These are phyloP conservation scores for Pogonomyrmex californicus DNA, from an alignment of 1,140 invertebrate species.

Conservation along the genomic window DNA sequence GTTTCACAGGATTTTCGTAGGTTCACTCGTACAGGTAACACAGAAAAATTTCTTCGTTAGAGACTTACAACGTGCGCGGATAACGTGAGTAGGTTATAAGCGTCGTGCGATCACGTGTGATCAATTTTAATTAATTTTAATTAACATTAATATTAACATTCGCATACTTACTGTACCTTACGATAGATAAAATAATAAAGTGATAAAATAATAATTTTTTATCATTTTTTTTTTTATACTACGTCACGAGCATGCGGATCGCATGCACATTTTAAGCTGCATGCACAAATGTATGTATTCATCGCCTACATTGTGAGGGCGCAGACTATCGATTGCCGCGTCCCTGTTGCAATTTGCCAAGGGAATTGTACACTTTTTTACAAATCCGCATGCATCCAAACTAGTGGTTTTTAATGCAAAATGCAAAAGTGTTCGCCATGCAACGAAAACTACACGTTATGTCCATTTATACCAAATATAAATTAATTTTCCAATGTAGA, in stretches of 20 bases:
- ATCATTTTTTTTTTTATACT: neutral
- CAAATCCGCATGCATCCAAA: too few relatives aligned
- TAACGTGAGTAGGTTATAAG: neutral
- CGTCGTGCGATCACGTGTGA: neutral
- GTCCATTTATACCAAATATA: too few relatives aligned
- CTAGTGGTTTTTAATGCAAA: too few relatives aligned
- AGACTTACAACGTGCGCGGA: neutral
- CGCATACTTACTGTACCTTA: neutral
- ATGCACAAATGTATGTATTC: neutral
- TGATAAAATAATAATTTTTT: neutral
- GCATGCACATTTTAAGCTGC: neutral
- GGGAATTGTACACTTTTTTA: too few relatives aligned
- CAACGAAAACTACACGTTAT: too few relatives aligned
- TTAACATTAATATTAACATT: neutral
- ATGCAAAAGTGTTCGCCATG: too few relatives aligned
- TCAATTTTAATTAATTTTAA: neutral
- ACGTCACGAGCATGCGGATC: neutral
- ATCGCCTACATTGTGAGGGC: too few relatives aligned
- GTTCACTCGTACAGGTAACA: neutral
- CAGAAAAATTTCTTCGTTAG: neutral
- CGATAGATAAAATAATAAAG: neutral
- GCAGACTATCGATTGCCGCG: too few relatives aligned
- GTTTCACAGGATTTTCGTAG: neutral
- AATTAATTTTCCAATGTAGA: too few relatives aligned
- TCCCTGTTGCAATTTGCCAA: too few relatives aligned